phyloP scores from a whole-genome alignment of 2,888 invertebrate genomes.

The Leuctra nigra region DNA sequence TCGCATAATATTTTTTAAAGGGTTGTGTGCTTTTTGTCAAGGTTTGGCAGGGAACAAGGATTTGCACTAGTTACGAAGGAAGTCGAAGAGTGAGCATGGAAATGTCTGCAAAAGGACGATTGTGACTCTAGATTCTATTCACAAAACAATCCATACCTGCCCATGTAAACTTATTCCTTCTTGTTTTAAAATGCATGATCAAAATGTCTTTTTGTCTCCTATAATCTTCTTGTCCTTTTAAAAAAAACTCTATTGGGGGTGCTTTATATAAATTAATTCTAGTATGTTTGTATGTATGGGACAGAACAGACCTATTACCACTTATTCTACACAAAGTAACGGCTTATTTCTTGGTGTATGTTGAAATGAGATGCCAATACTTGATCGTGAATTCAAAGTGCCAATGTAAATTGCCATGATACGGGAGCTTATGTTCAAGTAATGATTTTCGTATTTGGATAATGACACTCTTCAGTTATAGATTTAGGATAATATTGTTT shows the following conservation, averaged over 20 bases:
- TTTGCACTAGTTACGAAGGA: no score
- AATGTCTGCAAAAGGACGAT: no score
- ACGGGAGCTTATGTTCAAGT: no score
- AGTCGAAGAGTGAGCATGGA: background rate
- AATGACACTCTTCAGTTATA: no score
- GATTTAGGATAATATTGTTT: no score
- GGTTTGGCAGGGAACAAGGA: background rate
- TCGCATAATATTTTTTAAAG: slow-evolving; percentile 19
- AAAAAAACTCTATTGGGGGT: slow-evolving; percentile 1
- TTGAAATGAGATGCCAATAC: no score
- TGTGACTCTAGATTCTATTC: no score
- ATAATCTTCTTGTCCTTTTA: slow-evolving; percentile 17
- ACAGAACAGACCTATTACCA: background rate
- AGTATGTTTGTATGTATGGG: slow-evolving; percentile 11
- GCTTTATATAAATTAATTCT: slow-evolving; percentile 6
- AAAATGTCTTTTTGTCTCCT: slow-evolving; percentile 11
- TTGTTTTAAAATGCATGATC: slow-evolving; percentile 16
- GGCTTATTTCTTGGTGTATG: background rate
- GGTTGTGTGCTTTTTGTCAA: background rate
- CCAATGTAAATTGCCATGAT: background rate
- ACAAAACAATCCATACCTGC: background rate
- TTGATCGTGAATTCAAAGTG: background rate
- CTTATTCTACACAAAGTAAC: background rate
- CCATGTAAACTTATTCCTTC: slow-evolving; percentile 4
- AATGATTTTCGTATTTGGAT: no score